Conservation (phyloP, 2,888 invertebrate species). For the Gortyna flavago region DNA sequence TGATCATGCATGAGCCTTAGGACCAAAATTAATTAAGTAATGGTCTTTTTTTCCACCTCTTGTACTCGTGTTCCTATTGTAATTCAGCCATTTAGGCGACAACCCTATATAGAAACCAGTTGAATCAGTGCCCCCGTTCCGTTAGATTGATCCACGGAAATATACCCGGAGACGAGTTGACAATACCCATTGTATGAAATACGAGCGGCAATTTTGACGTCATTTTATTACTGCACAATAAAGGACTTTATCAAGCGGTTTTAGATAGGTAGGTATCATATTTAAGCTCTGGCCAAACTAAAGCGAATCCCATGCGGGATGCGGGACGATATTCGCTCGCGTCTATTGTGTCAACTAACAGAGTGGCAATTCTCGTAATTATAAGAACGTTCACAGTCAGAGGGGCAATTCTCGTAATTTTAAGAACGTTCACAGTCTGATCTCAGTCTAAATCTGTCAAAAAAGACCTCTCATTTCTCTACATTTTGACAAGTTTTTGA, state of each 20-base stretch:
- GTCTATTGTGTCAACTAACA: not conserved
- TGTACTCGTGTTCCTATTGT: too few relatives aligned
- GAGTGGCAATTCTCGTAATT: too few relatives aligned
- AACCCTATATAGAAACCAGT: slow-evolving; percentile 47
- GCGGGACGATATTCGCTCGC: not conserved
- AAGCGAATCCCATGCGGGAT: not conserved
- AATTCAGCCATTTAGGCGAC: not conserved
- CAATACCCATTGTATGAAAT: slow-evolving; percentile 19
- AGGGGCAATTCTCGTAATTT: too few relatives aligned
- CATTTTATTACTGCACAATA: slow-evolving; percentile 23
- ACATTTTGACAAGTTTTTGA: too few relatives aligned
- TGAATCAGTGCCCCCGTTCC: slow-evolving; percentile 58
- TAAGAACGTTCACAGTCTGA: too few relatives aligned
- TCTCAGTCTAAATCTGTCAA: too few relatives aligned
- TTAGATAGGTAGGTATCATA: not conserved
- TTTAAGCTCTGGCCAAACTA: not conserved
- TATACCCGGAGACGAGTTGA: slow-evolving; percentile 26
- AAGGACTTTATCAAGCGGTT: not conserved
- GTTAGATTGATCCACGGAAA: slow-evolving; percentile 44
- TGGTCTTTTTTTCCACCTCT: not conserved
- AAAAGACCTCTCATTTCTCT: too few relatives aligned
- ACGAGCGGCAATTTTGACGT: not conserved
- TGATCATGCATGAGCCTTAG: not conserved
- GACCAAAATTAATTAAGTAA: not conserved
- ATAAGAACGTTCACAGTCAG: too few relatives aligned